phyloP scores from a whole-genome alignment of 2,888 invertebrate genomes.

The Gibbula magus region DNA sequence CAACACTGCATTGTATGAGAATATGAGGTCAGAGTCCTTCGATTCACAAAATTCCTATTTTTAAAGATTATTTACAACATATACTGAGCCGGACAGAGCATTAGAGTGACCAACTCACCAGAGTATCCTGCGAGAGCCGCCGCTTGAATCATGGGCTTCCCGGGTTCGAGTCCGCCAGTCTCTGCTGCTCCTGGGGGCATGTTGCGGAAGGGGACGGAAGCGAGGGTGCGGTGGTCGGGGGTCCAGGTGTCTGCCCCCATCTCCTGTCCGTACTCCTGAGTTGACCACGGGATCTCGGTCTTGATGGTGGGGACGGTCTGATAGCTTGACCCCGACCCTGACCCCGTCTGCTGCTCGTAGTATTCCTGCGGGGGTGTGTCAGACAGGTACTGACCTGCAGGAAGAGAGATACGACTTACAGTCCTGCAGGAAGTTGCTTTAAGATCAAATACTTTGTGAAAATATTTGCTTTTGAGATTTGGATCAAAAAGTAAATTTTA shows the following conservation, averaged over 20 bases:
- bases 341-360: constrained; percentile 50
- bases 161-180: constrained; percentile 68
- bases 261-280: constrained; percentile 56
- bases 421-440: not conserved
- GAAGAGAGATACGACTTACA: not conserved
- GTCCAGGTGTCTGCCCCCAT: constrained; percentile 77
- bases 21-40: too few species aligned
- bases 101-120: constrained; percentile 56
- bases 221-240: constrained; percentile 53
- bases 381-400: constrained; percentile 59
- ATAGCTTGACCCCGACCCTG: constrained; percentile 77
- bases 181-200: constrained; percentile 50
- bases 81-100: too few species aligned
- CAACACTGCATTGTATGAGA: too few species aligned
- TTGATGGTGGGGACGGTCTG: constrained; percentile 83
- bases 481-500: too few species aligned
- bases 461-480: too few species aligned
- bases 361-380: constrained; percentile 50
- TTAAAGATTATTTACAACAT: too few species aligned
- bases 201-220: constrained; percentile 52
- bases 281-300: constrained; percentile 61
- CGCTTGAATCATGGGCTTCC: constrained; percentile 80
- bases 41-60: too few species aligned
- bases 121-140: constrained; percentile 78
- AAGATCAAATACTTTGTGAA: too few species aligned